Evolutionary conservation across 2,113 vertebrate genomes (phyloP), one percentile per base, ranked within the genome.

Genomic region (Pampusana beccarii): DNA sequence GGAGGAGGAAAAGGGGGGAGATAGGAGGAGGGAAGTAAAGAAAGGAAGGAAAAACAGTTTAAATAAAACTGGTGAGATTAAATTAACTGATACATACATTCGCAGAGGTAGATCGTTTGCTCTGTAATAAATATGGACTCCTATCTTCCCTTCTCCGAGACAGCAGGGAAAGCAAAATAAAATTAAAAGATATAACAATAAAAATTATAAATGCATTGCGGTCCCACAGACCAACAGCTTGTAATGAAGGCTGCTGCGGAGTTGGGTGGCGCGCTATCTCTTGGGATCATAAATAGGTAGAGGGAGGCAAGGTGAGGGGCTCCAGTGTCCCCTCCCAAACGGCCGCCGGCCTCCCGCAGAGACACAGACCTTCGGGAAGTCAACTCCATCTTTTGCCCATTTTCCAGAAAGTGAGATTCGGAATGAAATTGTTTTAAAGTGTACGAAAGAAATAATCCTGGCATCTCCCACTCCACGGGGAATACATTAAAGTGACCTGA

Each of bases 151-250:
- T 73, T 91, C 95, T 80, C 96, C 70, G 74, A 97, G 98, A 97
- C 97, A 98, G 98, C 96, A 33, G 95, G 97, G 96, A 98, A 96
- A 98, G 98, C 97, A 97, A 98, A 98, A 97, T 98, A 98, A 98
- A 98, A 98, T 98, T 98, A 98, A 98, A 98, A 98, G 98, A 98
- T 98, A 98, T 97, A 98, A 98, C 98, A 98, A 98, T 98, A 98
- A 98, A 98, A 98, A 98, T 98, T 98, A 98, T 98, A 98, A 98
- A 98, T 98, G 97, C 97, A 97, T 97, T 88, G 95, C 88, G 23
- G 96, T 74, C 93, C 90, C 20, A 16, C 91, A 29, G 96, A 79
- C 88, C 97, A 20, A 5, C 62, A 69, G 89, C 64, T 79, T 92
- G 58, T 94, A 96, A 96, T 90, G 93, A 94, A 98, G 93, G 81